phyloP scores from a whole-genome alignment of 2,888 invertebrate species.

The Thera britannica region DNA sequence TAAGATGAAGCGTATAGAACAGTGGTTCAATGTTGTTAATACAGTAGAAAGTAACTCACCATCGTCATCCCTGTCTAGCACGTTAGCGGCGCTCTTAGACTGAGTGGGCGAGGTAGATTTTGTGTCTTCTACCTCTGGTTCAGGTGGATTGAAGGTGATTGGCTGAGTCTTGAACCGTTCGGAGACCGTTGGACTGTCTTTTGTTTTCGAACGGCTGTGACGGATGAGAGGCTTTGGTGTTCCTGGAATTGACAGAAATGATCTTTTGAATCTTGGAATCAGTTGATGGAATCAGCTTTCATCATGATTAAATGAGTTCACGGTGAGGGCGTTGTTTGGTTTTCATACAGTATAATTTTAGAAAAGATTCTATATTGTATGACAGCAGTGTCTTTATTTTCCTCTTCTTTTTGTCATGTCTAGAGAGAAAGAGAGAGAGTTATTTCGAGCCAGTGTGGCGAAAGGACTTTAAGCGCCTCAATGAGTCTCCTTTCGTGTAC shows the following conservation, averaged over 20 bases:
- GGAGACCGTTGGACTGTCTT: slow-evolving; percentile 70
- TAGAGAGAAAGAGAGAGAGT: no score
- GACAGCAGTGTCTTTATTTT: no score
- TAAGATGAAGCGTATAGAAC: background rate
- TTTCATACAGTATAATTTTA: no score
- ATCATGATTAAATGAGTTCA: no score
- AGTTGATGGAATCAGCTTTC: background rate
- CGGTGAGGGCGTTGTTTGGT: no score
- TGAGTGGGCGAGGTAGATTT: slow-evolving; percentile 65
- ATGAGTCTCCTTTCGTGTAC: no score
- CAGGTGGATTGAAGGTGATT: slow-evolving; percentile 83
- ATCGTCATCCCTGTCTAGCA: slow-evolving; percentile 82
- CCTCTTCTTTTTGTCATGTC: no score
- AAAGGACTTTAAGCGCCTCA: no score
- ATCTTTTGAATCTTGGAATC: background rate
- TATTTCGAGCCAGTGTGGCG: no score
- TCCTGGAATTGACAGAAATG: slow-evolving; percentile 64
- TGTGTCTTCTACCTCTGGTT: slow-evolving; percentile 46
- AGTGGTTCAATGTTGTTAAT: slow-evolving; percentile 11
- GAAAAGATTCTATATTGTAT: no score
- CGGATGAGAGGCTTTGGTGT: slow-evolving; percentile 77
- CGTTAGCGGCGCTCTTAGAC: slow-evolving; percentile 76
- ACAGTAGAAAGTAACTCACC: slow-evolving; percentile 59
- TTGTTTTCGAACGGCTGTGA: slow-evolving; percentile 77
- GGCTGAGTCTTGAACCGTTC: slow-evolving; percentile 89